A percentile compares a stretch with the other conserved stretches of the same genome.
phyloP scores from a whole-genome alignment of 1,140 invertebrate genomes.

The Drosophila asahinai region DNA sequence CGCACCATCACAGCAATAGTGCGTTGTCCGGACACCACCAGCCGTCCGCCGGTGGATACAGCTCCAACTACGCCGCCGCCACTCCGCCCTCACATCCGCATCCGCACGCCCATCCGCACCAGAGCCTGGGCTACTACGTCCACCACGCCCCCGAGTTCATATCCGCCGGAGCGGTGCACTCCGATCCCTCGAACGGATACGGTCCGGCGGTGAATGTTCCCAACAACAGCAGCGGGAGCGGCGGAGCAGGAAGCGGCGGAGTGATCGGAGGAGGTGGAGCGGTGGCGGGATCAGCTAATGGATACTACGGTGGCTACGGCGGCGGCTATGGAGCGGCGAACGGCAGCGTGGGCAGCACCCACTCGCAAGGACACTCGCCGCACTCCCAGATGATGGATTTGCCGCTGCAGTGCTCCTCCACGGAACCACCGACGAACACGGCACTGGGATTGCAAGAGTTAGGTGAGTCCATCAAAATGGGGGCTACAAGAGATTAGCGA shows the following conservation, averaged over 20 bases:
- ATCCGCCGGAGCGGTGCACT: slow-evolving; percentile 71
- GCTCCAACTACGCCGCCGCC: slow-evolving; percentile 68
- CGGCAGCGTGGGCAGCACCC: slow-evolving; percentile 81
- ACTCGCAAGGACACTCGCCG: slow-evolving; percentile 79
- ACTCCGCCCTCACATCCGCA: slow-evolving; percentile 83
- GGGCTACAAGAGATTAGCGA: no score
- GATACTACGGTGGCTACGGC: slow-evolving; percentile 80
- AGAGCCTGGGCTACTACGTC: slow-evolving; percentile 79
- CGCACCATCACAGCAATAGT: slow-evolving; percentile 80
- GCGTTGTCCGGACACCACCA: slow-evolving; percentile 77
- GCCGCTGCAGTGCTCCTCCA: slow-evolving; percentile 82
- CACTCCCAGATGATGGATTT: slow-evolving; percentile 84
- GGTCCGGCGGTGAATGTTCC: slow-evolving; percentile 71
- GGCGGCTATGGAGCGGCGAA: slow-evolving; percentile 77
- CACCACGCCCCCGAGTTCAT: slow-evolving; percentile 80
- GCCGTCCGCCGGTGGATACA: slow-evolving; percentile 75
- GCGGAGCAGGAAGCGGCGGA: slow-evolving; percentile 17
- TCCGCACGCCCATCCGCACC: slow-evolving; percentile 73
- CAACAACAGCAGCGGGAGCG: slow-evolving; percentile 45
- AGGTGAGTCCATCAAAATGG: slow-evolving; percentile 50
- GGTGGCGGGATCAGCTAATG: slow-evolving; percentile 40
- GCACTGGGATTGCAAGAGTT: slow-evolving; percentile 82
- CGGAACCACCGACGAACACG: slow-evolving; percentile 83
- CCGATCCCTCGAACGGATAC: slow-evolving; percentile 61
- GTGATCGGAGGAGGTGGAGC: slow-evolving; percentile 14